phyloP scores from a whole-genome alignment of 2,888 invertebrate genomes.

The Epinotia demarniana region DNA sequence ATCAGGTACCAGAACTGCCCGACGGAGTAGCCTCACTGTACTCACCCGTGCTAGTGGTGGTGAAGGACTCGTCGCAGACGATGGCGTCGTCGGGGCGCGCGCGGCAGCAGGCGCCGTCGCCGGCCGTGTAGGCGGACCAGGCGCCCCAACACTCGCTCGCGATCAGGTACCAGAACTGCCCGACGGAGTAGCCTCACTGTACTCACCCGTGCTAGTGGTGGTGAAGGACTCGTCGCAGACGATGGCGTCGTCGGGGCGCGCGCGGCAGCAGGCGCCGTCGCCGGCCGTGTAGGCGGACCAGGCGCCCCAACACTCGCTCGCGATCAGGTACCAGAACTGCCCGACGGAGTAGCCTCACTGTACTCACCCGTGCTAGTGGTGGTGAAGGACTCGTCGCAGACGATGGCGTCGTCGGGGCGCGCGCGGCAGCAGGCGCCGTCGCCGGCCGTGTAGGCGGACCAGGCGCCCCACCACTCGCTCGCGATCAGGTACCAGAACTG shows the following conservation, averaged over 20 bases:
- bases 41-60: too few relatives aligned
- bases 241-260: constrained; percentile 66
- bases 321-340: too few relatives aligned
- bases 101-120: too few relatives aligned
- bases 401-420: constrained; percentile 85
- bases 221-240: constrained; percentile 89
- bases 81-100: too few relatives aligned
- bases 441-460: constrained; percentile 88
- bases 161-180: too few relatives aligned
- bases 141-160: too few relatives aligned
- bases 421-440: constrained; percentile 64
- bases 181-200: not conserved
- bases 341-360: not conserved
- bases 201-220: constrained; percentile 82
- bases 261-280: too few relatives aligned
- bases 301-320: constrained; percentile 50
- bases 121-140: too few relatives aligned
- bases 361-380: constrained; percentile 82
- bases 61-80: too few relatives aligned
- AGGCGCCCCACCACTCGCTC: constrained; percentile 94
- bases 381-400: constrained; percentile 89
- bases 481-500: constrained; percentile 96
- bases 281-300: constrained; percentile 81
- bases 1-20: too few relatives aligned
- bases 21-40: not conserved